Percentiles rank a stretch among this genome's conserved stretches.
Conservation (phyloP, 1,140 invertebrate species). For the Neodiprion fabricii region DNA sequence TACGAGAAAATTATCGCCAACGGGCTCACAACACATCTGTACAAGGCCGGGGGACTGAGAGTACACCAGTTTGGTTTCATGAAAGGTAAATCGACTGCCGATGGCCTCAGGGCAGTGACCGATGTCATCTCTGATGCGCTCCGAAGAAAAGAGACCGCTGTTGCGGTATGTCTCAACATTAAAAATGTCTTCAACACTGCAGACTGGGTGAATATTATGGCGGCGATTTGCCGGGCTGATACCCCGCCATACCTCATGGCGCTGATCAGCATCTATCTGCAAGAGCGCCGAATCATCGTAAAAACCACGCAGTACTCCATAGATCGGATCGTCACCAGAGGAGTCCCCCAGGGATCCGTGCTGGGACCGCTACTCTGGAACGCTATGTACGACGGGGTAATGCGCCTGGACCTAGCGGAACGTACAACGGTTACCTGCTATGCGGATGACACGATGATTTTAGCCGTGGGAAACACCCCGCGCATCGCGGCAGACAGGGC, state of each 20-base stretch:
- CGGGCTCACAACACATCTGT: constrained; percentile 23
- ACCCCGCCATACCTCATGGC: constrained; percentile 23
- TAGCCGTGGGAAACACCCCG: constrained; percentile 25
- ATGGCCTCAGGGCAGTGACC: constrained; percentile 37
- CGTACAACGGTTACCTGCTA: constrained; percentile 26
- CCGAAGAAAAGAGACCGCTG: neutral
- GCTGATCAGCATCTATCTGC: constrained; percentile 28
- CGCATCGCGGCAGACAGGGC: constrained; percentile 15
- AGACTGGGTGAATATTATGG: constrained; percentile 28
- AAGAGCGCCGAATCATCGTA: neutral
- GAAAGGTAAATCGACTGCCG: constrained; percentile 39
- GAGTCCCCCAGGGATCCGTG: constrained; percentile 38
- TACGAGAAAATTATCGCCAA: constrained; percentile 29
- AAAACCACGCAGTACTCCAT: neutral
- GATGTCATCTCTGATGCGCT: neutral
- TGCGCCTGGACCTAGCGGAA: constrained; percentile 27
- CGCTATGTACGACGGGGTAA: constrained; percentile 37
- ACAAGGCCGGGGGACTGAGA: constrained; percentile 22
- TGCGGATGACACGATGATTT: constrained; percentile 36
- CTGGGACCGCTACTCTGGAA: constrained; percentile 42
- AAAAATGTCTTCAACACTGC: constrained; percentile 38
- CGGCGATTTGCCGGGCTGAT: constrained; percentile 24
- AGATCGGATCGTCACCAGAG: constrained; percentile 20
- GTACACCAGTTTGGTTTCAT: constrained; percentile 45
- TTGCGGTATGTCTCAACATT: constrained; percentile 23